Base-by-base conservation (phyloP, 30 jellyfish, hydroid and myxozoan genomes). In the Hydractinia symbiolongicarpus region DNA sequence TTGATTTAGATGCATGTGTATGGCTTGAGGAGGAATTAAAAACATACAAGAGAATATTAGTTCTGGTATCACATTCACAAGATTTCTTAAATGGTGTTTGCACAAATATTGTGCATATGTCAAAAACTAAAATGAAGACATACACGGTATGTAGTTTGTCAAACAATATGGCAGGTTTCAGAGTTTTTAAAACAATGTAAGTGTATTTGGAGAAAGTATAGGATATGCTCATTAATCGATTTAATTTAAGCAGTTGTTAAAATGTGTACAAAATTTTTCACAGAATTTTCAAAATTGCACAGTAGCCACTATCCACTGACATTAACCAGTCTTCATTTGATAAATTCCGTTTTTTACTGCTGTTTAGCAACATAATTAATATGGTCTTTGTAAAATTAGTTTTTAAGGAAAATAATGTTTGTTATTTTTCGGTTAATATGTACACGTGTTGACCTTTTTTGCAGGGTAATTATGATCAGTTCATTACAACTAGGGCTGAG, bases 61-160 rank as follows among this genome's bases (percentile, higher is more conserved):
- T 91, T 60, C 77, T 91, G 50, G 96, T 91, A 44, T 91, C 98
- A 64, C 98, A 91, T 74, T 91, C 98, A 7, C 98, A 91, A 76
- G 98, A 91, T 81, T 91, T 91, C 67, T 81, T 91, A 55, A 91
- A 91, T 79, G 98, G 98, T 66, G 98, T 91, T 16, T 91, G 98
- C 83, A 79, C 98, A 16, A 91, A 91, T 71, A 91, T 88, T 54
- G 81, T 91, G 21, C 91, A 80, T 58, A 85, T 86, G 89, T 53
- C 89, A 30, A 55, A 91, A 56, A 61, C 79, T 16, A 66, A 82
- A 69, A 40, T 91, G 67, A 75, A 69, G 5, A 82, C 69, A 57
- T 91, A 86, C 87, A 88, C 96, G 73, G 98, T 91, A 55, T 64
- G 98, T 82, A 5, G 15, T 13, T 2, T 60, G n/a, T 13, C 20